These are phyloP conservation scores for Paracentrotus lividus DNA, from an alignment of 53 echinoderm and acorn worm genomes.

Conservation along the genomic window DNA sequence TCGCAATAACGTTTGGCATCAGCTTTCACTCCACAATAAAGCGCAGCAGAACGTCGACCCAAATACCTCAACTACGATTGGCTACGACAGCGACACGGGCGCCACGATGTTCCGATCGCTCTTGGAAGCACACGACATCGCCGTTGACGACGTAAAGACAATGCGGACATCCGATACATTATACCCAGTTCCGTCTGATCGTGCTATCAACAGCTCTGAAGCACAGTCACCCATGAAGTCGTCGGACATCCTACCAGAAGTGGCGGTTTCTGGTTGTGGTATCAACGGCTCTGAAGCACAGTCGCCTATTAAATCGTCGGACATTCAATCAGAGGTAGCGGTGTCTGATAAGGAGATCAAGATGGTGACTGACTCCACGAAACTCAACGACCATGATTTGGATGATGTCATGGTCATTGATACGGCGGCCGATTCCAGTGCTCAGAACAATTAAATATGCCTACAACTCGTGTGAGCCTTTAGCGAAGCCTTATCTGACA, in stretches of 20 bases:
- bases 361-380: not conserved
- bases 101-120: not conserved
- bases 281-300: not conserved
- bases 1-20: not conserved
- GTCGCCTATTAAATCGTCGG: not conserved
- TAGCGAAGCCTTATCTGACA: no score
- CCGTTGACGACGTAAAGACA: not conserved
- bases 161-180: not conserved
- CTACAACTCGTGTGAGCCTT: not conserved
- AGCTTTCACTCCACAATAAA: not conserved
- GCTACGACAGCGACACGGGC: not conserved
- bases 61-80: not conserved
- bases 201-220: no score
- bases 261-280: no score
- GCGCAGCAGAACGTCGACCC: not conserved
- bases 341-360: not conserved
- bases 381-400: not conserved
- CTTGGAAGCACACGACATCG: not conserved
- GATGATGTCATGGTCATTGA: slow-evolving; percentile 11
- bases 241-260: not conserved
- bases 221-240: not conserved
- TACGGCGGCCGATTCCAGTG: no score
- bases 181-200: not conserved
- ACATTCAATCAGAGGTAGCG: not conserved
- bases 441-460: not conserved